Evolutionary conservation across 2,113 vertebrate genomes (phyloP), one percentile per base, ranked within the genome.

Genomic region (Nymphicus hollandicus): DNA sequence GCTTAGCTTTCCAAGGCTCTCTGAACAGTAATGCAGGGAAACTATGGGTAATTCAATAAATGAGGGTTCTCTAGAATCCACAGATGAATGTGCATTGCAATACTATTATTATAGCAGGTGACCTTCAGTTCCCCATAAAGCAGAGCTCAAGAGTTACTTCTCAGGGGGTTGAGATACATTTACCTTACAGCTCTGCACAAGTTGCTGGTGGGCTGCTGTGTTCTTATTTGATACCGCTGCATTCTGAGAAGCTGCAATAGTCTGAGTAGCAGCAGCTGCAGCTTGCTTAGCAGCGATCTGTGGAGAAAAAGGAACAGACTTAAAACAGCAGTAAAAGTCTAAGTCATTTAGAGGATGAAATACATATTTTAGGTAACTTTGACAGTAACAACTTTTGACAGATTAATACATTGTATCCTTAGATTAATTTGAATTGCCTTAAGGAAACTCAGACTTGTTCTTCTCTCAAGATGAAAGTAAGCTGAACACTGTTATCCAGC

Each of bases 181-280:
- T 98, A 99, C 99, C 99, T 99, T 99, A 96, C 99, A 99, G 98
- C 99, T 99, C 97, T 99, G 99, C 43, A 99, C 99, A 71, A 99
- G 98, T 71, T 99, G 99, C 94, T 99, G 99, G 95, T 99, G 99
- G 39, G 99, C 99, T 9, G 98, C 98, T 0, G 99, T 98, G 95
- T 99, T 99, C 98, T 99, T 99, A 94, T 99, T 99, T 86, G 99
- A 99, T 78, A 98, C 96, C 3, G 99, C 99, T 28, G 99, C 99
- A 17, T 99, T 99, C 97, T 99, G 99, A 33, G 99, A 99, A 78
- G 99, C 99, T 20, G 99, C 99, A 5, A 99, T 99, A 76, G 99
- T 99, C 97, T 99, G 99, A 3, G 99, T 99, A 29, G 99, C 99
- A 13, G 99, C 99, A 12, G 99, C 99, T 6, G 99, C 99, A 7